Base-by-base conservation (phyloP, 2,113 vertebrate genomes). In the Diphyllodes magnificus region DNA sequence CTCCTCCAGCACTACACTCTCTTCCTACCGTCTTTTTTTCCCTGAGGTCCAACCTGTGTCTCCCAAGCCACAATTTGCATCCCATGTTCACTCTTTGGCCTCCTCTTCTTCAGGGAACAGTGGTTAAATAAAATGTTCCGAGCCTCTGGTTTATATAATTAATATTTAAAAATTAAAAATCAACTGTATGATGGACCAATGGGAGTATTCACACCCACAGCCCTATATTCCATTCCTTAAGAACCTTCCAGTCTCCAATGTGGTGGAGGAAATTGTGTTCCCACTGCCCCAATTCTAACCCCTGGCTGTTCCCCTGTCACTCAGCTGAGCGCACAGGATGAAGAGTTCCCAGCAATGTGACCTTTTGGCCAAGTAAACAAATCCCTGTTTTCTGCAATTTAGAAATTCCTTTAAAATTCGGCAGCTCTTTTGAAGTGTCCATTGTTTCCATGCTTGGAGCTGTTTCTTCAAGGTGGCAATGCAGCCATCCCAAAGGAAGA, bases 401-500 rank as follows among this genome's bases (percentile, higher is more conserved):
- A 17, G 15, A 33, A 15, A 54, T 40, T 5, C 19, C 64, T 77
- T n/a, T 40, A 22, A 7, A 44, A 64, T 51, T 50, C 5, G 19
- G 18, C 6, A 45, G 27, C 27, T 75, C 14, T 37, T 21, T 39
- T 1, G 9, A 47, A 40, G 23, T 30, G n/a, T 13, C 28, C 33
- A 0, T 27, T 0, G 0, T 47, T 47, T 42, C 13, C 24, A 25
- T 28, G 31, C n/a, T 71, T 0, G 0, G 35, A 40, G 17, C 23
- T 39, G 3, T 56, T 94, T 56, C 60, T 68, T 76, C 15, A 8
- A 50, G n/a, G 18, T 19, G 35, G 12, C 24, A 44, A 22, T 0
- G 2, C 19, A 37, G 45, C 8, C 5, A 4, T 31, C 54, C 65
- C 57, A 16, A 33, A 68, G 60, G 50, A 75, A 76, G 45, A 68